Evolutionary conservation across 2,888 invertebrate genomes (phyloP), one percentile per base, ranked within the genome.

Genomic region (Theristus sp.): DNA sequence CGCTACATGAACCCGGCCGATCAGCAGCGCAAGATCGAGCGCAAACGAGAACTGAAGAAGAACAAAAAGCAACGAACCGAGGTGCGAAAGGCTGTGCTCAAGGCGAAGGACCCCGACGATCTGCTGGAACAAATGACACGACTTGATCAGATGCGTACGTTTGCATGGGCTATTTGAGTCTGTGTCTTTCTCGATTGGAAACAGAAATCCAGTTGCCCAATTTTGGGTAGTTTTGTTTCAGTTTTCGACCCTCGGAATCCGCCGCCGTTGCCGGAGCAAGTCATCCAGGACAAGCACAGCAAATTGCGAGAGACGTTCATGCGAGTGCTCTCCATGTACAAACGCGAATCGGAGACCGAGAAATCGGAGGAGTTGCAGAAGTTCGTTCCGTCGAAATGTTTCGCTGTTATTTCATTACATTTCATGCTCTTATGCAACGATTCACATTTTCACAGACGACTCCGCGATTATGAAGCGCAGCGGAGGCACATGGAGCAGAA

Each of bases 1-100:
- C 94, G 94, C 83, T 94, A 90, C 72, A 96, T 98, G 94, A 98
- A 98, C 78, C 96, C 96, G 52, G 96, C 96, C 3, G 96, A 98
- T 77, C 94, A 94, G 84, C 93, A 93, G 63, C 82, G 94, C 89
- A 83, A 85, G 89, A 85, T 63, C 24, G 52, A 47, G n/a, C 63
- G 66, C 22, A 62, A 63, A 58, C 61, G 64, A 57, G 96, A 98
- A 76, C 76, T 96, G 52, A 98, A 96, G 76, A 96, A 94, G 80
- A 98, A 98, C 75, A 96, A 96, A 76, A 86, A 90, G 67, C 96
- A 96, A 75, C 81, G 96, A 59, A 89, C 89, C 77, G 84, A 91
- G 81, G 96, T 96, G 1, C 79, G 96, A 65, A 89, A 91, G 56
- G 93, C 94, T 58, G 94, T 96, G 1, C 80, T 98, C 2, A 96